Evolutionary conservation across 1,140 invertebrate species (phyloP), one percentile per base, ranked within the genome.

Genomic region (Drosophila kanapiae): DNA sequence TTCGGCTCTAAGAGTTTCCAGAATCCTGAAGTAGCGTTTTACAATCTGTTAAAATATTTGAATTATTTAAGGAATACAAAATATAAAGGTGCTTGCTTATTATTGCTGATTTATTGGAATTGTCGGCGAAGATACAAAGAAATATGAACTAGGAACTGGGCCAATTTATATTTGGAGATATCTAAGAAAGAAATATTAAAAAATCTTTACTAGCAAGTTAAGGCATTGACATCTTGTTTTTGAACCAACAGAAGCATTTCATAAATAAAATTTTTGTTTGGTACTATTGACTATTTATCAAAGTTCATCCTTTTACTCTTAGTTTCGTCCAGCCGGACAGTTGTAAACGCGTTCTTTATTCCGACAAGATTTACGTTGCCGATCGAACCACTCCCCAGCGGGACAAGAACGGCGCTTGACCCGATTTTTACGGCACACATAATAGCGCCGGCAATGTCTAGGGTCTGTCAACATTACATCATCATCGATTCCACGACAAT

Each of bases 371-470:
- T 57, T 68, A 13, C 27, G 47, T 16, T 82, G 80, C 9, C 81
- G 58, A 29, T 84, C 80, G 47, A 80, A 84, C 81, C 81, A 84
- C 27, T 84, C 61, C 3, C 67, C 60, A 27, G 2, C 0, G 3
- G 80, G 80, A n/a, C 81, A 83, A 1, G 42, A 7, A 18, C 76
- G 76, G 8, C 69, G 70, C 14, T 47, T 79, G 49, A 59, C 35
- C 14, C 80, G 76, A 18, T 84, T 83, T 6, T 47, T 76, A 1
- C 38, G 48, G 42, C 81, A 84, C 13, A 69, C 49, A 29, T 80
- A 83, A 49, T 67, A 84, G 7, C 81, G 81, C 3, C 81, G 80
- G 14, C 81, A 84, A 18, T 84, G 81, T 40, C 29, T 63, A 18
- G 42, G 35, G 16, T 84, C 78, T 4, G 59, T 45, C 14, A 80